These are phyloP conservation scores for Erythrocercus mccallii DNA, from an alignment of 2,113 vertebrate genomes.

Conservation along the genomic window DNA sequence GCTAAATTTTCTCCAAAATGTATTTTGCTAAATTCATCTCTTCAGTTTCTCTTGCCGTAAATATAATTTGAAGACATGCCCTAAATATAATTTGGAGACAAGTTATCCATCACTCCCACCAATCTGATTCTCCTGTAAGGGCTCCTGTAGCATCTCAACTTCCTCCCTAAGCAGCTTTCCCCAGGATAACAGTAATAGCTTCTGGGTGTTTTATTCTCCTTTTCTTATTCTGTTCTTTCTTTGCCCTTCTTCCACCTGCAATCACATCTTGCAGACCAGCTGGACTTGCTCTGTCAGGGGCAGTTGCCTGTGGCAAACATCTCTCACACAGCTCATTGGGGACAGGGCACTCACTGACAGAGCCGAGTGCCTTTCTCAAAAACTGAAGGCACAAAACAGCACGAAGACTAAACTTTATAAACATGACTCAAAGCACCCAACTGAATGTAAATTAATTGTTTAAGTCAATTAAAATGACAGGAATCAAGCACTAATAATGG, in stretches of 20 bases:
- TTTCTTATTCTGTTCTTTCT: background rate
- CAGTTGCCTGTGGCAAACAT: background rate
- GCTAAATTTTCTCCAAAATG: background rate
- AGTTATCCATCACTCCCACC: background rate
- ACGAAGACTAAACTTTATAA: background rate
- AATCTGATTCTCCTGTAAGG: background rate
- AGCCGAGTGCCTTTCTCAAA: background rate
- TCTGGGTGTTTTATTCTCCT: background rate
- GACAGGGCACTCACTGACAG: background rate
- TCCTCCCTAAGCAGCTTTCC: background rate
- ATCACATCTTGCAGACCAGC: background rate
- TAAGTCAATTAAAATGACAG: constrained; percentile 15
- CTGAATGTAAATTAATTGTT: constrained; percentile 32
- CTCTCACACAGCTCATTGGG: background rate
- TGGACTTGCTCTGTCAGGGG: background rate
- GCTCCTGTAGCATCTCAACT: background rate
- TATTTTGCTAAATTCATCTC: background rate
- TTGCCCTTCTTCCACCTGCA: background rate
- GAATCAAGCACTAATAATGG: background rate
- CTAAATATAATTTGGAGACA: background rate
- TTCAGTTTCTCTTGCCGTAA: background rate
- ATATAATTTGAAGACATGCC: background rate
- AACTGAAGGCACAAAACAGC: background rate
- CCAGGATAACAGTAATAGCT: background rate
- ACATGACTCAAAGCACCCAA: background rate